Conservation (phyloP, 2,113 vertebrate species). For the Oostethus manadensis region DNA sequence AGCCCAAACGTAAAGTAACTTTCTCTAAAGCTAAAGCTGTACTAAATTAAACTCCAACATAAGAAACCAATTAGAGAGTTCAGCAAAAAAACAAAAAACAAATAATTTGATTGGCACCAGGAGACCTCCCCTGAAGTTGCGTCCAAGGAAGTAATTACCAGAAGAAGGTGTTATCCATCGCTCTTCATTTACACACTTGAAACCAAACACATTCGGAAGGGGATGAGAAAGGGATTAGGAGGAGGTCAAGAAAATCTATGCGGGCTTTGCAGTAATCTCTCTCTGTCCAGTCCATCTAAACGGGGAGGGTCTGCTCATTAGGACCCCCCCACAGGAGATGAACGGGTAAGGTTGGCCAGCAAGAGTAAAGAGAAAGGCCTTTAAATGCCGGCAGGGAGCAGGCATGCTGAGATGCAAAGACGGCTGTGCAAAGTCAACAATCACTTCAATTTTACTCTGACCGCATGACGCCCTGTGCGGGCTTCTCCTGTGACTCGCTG, state of each 20-base stretch:
- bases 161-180: conserved; percentile 68
- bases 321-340: conserved; percentile 62
- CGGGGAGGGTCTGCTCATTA: conserved; percentile 71
- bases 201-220: conserved; percentile 65
- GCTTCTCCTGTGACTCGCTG: conserved; percentile 22
- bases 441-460: conserved; percentile 39
- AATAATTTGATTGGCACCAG: conserved; percentile 37
- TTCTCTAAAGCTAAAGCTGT: no score
- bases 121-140: conserved; percentile 52
- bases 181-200: conserved; percentile 63
- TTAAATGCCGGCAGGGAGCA: conserved; percentile 46
- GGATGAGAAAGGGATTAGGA: conserved; percentile 38
- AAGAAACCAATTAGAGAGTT: conserved; percentile 2
- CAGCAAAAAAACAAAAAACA: conserved; percentile 17
- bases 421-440: conserved; percentile 36
- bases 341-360: conserved; percentile 64
- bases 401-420: conserved; percentile 51
- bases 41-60: not conserved
- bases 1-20: no score
- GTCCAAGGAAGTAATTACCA: conserved; percentile 66
- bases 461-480: conserved; percentile 30
- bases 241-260: conserved; percentile 68
- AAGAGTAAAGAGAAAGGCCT: conserved; percentile 34
- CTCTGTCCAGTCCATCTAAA: conserved; percentile 71
- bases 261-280: conserved; percentile 66